Conservation (phyloP, 2,113 vertebrate genomes). For the Oncorhynchus keta region DNA sequence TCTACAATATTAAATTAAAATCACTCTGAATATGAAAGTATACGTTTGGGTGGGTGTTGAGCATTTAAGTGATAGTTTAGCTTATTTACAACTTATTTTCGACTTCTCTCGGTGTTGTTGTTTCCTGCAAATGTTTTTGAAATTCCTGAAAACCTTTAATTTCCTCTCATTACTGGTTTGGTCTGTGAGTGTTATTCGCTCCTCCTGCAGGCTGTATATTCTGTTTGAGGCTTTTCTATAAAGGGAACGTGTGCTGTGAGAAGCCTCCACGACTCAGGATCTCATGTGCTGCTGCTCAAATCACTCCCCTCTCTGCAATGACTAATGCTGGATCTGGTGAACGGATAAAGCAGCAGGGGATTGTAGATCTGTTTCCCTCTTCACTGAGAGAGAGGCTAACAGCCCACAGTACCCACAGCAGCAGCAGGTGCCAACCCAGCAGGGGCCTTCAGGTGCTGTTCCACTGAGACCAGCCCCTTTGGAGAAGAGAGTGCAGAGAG, state of each 20-base stretch:
- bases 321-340: constrained; percentile 1
- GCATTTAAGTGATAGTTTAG: too few species aligned
- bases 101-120: too few species aligned
- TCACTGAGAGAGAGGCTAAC: too few species aligned
- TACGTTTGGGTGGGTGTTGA: too few species aligned
- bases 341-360: constrained; percentile 37
- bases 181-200: too few species aligned
- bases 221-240: not conserved
- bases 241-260: constrained; percentile 19
- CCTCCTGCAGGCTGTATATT: not conserved
- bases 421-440: constrained; percentile 28
- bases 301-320: constrained; percentile 3
- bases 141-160: not conserved
- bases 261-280: constrained; percentile 24
- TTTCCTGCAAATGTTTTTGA: too few species aligned
- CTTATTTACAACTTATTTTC: too few species aligned
- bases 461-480: not conserved
- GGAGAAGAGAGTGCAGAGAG: not conserved
- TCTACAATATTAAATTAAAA: not conserved
- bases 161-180: too few species aligned
- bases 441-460: constrained; percentile 11
- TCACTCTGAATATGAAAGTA: not conserved
- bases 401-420: not conserved
- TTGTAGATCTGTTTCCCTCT: constrained; percentile 12
- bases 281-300: constrained; percentile 24